Evolutionary conservation across 2,113 vertebrate species (phyloP), one percentile per base, ranked within the genome.

Genomic region (Eupsittula cactorum): DNA sequence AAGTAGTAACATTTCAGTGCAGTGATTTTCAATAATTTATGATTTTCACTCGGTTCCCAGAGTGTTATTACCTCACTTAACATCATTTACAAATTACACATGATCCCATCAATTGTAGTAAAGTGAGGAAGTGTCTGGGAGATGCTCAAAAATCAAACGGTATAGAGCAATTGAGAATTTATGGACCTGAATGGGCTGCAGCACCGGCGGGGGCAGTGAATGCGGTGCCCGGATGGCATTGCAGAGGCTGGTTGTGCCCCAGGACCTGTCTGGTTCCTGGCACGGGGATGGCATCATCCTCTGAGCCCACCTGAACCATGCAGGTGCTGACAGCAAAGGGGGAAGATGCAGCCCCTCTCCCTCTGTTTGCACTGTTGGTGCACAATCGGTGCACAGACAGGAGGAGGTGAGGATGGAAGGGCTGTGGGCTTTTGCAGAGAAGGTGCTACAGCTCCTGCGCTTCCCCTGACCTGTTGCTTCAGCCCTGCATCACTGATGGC

Each of bases 1-100:
- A 95, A 96, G 94, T 3, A 68, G 73, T 74, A 95, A 86, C 81
- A 87, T 96, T 95, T 68, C 87, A 59, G 89, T 39, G 82, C 76
- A 49, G 94, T 93, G 63, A 95, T 97, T 97, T 94, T 93, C 92
- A 96, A 97, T 96, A 96, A 97, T 95, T 97, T 95, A 96, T 96
- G 95, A 88, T 86, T 96, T 95, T 88, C 92, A 60, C 74, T 94
- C 1, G 31, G 68, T 97, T 97, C 84, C 93, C 96, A 95, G 97
- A 97, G 96, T 91, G 96, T 96, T 97, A 97, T 96, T 97, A 96
- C 95, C 93, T 95, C 90, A 90, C 93, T 97, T 97, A 97, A 97
- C 97, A 95, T 97, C 95, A 97, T 97, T 97, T 97, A 97, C 97
- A 97, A 95, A 97, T 96, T 95, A 83, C 96, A 93, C 94, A 65